Conservation (phyloP, 2,888 invertebrate genomes). For the Chamaedrilus cognettii region DNA sequence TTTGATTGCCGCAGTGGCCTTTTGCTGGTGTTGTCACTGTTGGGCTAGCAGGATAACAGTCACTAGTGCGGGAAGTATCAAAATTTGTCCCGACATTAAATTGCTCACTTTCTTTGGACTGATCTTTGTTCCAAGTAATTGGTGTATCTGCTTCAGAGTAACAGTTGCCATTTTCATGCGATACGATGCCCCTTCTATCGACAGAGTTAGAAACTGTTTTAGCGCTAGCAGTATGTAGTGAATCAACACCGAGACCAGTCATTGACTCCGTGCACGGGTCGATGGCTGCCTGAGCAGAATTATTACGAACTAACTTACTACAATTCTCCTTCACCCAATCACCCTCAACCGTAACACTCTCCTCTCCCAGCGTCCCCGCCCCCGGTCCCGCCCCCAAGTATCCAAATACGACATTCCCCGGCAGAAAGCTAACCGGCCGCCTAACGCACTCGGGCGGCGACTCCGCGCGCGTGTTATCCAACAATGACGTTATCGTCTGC, state of each 20-base stretch:
- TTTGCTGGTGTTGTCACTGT: not conserved
- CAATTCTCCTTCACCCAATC: not conserved
- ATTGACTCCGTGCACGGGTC: not conserved
- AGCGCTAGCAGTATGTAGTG: too few species aligned
- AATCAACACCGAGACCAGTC: not conserved
- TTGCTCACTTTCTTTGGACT: too few species aligned
- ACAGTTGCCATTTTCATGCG: too few species aligned
- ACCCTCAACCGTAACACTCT: not conserved
- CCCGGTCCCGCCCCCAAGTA: too few species aligned
- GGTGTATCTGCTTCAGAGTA: too few species aligned
- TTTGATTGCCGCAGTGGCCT: not conserved
- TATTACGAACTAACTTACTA: too few species aligned
- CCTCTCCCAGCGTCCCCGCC: conserved; percentile 4
- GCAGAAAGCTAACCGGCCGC: conserved; percentile 47
- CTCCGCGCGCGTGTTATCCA: conserved; percentile 42
- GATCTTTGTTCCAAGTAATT: too few species aligned
- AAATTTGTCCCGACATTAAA: too few species aligned
- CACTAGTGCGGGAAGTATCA: too few species aligned
- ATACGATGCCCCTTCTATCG: too few species aligned
- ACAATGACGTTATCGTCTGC: conserved; percentile 48
- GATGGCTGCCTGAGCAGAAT: not conserved
- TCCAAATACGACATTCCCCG: conserved; percentile 50
- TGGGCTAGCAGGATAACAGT: too few species aligned
- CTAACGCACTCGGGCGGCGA: conserved; percentile 41
- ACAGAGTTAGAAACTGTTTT: too few species aligned